Evolutionary conservation across 1,140 invertebrate species (phyloP).

Genomic region (Homarus americanus): DNA sequence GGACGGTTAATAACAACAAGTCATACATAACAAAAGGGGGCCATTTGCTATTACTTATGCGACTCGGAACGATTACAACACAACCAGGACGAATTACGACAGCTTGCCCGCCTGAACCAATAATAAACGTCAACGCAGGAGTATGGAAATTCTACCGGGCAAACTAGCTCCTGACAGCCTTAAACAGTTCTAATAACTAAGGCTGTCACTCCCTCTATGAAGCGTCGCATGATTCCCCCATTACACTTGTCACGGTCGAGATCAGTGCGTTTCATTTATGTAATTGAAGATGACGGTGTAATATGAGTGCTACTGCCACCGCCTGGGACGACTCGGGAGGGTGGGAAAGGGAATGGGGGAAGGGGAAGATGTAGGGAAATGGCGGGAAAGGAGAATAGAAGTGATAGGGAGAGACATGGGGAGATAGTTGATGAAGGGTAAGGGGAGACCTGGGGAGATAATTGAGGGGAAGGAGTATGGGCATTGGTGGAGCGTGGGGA

Average conservation of each 20-base stretch:
- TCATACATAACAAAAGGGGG: too few species aligned
- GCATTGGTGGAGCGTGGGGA: too few species aligned
- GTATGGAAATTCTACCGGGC: background rate
- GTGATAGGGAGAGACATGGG: conserved; percentile 22
- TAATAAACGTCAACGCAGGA: background rate
- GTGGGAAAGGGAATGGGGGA: background rate
- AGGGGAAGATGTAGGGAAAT: background rate
- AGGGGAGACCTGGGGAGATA: too few species aligned
- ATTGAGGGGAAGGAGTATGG: too few species aligned
- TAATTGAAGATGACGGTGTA: conserved; percentile 54
- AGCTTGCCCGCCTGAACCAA: too few species aligned
- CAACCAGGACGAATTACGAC: too few species aligned
- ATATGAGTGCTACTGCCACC: conserved; percentile 10
- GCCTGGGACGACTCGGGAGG: background rate
- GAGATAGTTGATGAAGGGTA: background rate
- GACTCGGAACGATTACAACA: too few species aligned
- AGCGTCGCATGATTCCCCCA: conserved; percentile 51
- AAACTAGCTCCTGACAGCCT: conserved; percentile 23
- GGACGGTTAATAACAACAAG: too few species aligned
- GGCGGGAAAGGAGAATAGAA: too few species aligned
- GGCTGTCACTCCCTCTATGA: conserved; percentile 10
- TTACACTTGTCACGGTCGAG: conserved; percentile 53
- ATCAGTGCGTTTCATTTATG: conserved; percentile 46
- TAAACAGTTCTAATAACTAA: conserved; percentile 32
- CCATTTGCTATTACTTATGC: too few species aligned